phyloP scores from a whole-genome alignment of 2,888 invertebrate genomes.

The Spodoptera littoralis region DNA sequence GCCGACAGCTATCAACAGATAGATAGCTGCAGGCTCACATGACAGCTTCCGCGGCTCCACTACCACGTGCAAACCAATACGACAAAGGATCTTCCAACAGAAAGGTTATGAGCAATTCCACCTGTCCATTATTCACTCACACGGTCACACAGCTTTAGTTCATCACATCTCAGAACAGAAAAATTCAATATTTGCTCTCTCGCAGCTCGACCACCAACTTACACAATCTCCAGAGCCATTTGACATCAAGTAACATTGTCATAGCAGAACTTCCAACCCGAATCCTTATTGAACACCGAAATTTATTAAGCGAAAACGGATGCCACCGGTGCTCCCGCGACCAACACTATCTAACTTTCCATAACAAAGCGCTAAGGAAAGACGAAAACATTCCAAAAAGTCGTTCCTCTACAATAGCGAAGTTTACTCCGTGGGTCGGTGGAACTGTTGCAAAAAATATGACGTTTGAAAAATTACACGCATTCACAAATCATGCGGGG shows the following conservation, averaged over 20 bases:
- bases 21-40: constrained; percentile 70
- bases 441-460: constrained; percentile 86
- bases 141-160: constrained; percentile 58
- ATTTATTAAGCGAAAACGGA: constrained; percentile 70
- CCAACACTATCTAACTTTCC: constrained; percentile 80
- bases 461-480: constrained; percentile 89
- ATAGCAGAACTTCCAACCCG: constrained; percentile 55
- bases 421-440: constrained; percentile 82
- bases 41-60: constrained; percentile 61
- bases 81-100: constrained; percentile 72
- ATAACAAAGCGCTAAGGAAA: constrained; percentile 78
- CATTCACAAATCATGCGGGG: constrained; percentile 87
- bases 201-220: constrained; percentile 49
- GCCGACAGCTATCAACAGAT: constrained; percentile 75
- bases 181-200: constrained; percentile 46
- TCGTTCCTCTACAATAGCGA: constrained; percentile 82
- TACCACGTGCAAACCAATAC: constrained; percentile 63
- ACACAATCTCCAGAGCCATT: constrained; percentile 49
- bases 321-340: constrained; percentile 71
- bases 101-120: constrained; percentile 68
- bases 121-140: constrained; percentile 67
- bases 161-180: constrained; percentile 30
- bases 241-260: constrained; percentile 56
- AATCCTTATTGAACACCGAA: constrained; percentile 67
- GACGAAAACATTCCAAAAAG: constrained; percentile 75